phyloP scores from a whole-genome alignment of 2,888 invertebrate species.

The Polietes domitor region DNA sequence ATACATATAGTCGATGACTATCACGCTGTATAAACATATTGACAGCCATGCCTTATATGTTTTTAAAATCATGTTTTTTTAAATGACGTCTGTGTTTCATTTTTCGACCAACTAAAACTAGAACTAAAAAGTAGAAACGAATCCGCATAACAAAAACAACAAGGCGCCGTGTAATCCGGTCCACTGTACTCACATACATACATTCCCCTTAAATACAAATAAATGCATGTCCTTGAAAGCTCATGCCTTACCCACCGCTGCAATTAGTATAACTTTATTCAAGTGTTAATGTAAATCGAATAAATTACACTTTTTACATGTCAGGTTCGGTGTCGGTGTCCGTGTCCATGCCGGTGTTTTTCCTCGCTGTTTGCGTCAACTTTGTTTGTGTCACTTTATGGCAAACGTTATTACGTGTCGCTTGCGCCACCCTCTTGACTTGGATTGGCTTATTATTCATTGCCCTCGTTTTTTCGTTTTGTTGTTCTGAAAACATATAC shows the following conservation, averaged over 20 bases:
- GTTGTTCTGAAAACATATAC: not conserved
- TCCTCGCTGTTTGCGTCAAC: too few relatives aligned
- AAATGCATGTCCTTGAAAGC: slow-evolving; percentile 6
- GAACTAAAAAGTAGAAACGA: too few relatives aligned
- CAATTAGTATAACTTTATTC: slow-evolving; percentile 20
- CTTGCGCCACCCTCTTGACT: not conserved
- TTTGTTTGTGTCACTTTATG: slow-evolving; percentile 15
- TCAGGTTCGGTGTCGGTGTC: not conserved
- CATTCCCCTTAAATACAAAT: not conserved
- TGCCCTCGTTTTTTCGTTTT: not conserved
- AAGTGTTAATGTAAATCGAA: slow-evolving; percentile 30
- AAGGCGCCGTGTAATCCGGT: too few relatives aligned
- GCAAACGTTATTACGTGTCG: slow-evolving; percentile 15
- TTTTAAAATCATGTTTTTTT: too few relatives aligned
- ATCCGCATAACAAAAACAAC: too few relatives aligned
- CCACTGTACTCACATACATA: not conserved
- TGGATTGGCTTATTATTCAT: slow-evolving; percentile 14
- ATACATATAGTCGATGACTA: too few relatives aligned
- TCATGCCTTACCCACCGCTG: not conserved
- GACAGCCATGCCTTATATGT: too few relatives aligned
- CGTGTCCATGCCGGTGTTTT: not conserved
- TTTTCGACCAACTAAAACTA: too few relatives aligned
- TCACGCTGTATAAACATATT: too few relatives aligned
- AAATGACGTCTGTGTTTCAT: too few relatives aligned
- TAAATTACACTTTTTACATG: slow-evolving; percentile 18